Conservation (phyloP, 2,113 vertebrate species). For the Australoheros scitulus region DNA sequence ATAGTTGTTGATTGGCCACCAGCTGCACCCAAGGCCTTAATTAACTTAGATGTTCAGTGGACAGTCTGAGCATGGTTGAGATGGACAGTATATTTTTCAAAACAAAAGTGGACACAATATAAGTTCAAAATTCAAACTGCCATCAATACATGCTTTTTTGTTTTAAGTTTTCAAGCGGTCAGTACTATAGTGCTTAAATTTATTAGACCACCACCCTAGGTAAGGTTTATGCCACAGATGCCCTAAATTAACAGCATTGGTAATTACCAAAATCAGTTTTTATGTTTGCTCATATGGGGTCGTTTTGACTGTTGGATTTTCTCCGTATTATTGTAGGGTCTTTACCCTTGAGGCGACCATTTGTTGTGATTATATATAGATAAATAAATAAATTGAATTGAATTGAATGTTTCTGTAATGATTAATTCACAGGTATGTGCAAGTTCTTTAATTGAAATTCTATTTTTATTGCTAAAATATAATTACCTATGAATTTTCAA, state of each 20-base stretch:
- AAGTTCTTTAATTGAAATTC: neutral
- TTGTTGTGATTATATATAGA: too few species aligned
- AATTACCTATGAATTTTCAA: neutral
- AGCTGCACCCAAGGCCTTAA: slow-evolving; percentile 42
- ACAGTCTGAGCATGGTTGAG: slow-evolving; percentile 37
- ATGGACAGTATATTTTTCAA: slow-evolving; percentile 28
- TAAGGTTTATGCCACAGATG: neutral
- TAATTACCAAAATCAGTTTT: neutral
- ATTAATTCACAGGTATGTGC: neutral
- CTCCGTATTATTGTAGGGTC: too few species aligned
- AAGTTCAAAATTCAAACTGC: neutral
- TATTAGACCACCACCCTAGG: neutral
- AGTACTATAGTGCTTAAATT: neutral
- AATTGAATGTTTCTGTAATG: neutral
- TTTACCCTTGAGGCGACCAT: too few species aligned
- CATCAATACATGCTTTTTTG: neutral
- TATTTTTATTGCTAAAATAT: neutral
- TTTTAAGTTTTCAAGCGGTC: too few species aligned
- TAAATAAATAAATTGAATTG: too few species aligned
- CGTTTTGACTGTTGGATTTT: too few species aligned
- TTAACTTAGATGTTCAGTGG: slow-evolving; percentile 42
- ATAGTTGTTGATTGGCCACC: slow-evolving; percentile 6
- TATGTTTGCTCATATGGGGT: too few species aligned
- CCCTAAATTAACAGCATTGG: neutral
- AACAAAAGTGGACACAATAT: neutral